Evolutionary conservation across 2,113 vertebrate species (phyloP).

Genomic region (Ctenodactylus gundi): DNA sequence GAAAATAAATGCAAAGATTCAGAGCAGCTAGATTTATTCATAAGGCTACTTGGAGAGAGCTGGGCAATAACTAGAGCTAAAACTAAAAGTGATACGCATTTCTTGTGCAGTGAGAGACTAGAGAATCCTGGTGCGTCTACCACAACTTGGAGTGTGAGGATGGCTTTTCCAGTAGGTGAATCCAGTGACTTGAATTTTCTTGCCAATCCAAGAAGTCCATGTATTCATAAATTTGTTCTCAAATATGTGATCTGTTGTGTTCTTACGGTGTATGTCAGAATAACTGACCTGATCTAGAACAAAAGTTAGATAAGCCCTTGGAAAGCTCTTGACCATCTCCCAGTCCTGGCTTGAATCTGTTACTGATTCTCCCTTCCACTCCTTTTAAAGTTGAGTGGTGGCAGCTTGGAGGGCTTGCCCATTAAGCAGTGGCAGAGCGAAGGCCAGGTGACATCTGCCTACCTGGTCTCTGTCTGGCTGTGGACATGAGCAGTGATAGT

Average conservation of each 20-base stretch:
- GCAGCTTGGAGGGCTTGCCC: neutral
- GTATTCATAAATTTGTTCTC: neutral
- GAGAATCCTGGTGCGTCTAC: neutral
- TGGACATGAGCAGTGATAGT: neutral
- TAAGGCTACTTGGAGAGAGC: neutral
- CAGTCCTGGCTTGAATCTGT: too few species aligned
- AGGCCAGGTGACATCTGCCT: neutral
- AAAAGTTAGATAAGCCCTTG: neutral
- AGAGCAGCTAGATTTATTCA: conserved; percentile 9
- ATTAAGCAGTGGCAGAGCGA: neutral
- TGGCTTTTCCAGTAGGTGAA: neutral
- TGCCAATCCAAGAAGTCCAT: neutral
- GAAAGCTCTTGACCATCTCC: too few species aligned
- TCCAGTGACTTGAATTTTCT: neutral
- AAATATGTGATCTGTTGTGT: neutral
- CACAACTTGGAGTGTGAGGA: neutral
- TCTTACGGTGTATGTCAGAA: neutral
- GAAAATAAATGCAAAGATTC: conserved; percentile 1
- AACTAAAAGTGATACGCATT: neutral
- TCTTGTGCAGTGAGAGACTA: neutral
- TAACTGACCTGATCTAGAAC: neutral
- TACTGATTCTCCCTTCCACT: neutral
- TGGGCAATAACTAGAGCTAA: neutral
- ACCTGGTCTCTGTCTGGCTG: neutral
- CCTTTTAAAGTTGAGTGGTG: neutral